Evolutionary conservation across 2,797 vertebrate species (phyloP), one percentile per base, ranked within the genome.

Genomic region (Paramormyrops hopkinsi): DNA sequence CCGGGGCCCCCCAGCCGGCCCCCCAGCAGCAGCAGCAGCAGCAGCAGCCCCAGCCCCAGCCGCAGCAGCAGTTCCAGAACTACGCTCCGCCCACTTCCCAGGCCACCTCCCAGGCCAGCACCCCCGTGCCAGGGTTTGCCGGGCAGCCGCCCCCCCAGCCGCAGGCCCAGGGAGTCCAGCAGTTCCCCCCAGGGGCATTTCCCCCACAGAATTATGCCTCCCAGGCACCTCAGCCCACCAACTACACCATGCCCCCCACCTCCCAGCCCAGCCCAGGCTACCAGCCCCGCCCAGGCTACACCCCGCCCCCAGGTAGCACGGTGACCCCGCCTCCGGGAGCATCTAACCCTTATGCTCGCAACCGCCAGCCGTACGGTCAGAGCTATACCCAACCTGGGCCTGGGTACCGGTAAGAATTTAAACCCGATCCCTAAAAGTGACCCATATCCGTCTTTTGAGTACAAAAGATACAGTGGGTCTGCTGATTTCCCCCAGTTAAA

Each of bases 351-450:
- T 99, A 98, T 0, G 97, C 98, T 90, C 98, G 98, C 88, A 98
- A 96, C 93, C 98, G 98, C 0, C 97, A 97, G 4, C 96, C 97
- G 73, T 99, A 97, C 8, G 96, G 97, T 89, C 97, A 97, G 95
- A 97, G 98, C 88, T 99, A 99, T 90, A 92, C 98, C 92, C 98
- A 99, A 88, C 98, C 98, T 0, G 98, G 98, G 56, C 98, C 98
- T 0, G 98, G 99, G 53, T 99, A 99, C 94, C 96, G 96, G 94
- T 97, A 97, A 96, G 94, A 12, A 92, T 73, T 92, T 37, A 95
- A 94, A 90, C 25, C 92, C 96, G 4, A 97, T 97, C 90, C 98
- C 97, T 56, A 96, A 96, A 89, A 96, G 65, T 93, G 33, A 76
- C 89, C 90, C 98, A 98, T 91, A 48, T 86, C 56, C 46, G 17